These are phyloP conservation scores for Nebria brevicollis DNA, from an alignment of 2,888 invertebrate genomes.

Conservation along the genomic window DNA sequence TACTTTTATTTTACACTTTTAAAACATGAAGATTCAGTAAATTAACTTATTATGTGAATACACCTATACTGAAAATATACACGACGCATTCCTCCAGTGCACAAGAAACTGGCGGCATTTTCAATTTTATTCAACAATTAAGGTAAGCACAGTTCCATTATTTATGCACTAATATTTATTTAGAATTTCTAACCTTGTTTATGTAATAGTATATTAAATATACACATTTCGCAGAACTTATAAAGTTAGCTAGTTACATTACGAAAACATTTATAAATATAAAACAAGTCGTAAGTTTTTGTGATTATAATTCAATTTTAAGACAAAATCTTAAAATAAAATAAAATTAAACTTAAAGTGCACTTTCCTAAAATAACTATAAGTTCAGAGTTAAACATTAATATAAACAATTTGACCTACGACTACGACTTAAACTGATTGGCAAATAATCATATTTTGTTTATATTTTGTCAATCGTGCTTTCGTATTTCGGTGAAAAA, in stretches of 20 bases:
- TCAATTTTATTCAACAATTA: slow-evolving; percentile 18
- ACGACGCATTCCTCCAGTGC: neutral
- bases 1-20: slow-evolving; percentile 28
- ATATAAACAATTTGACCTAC: too few species aligned
- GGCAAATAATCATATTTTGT: neutral
- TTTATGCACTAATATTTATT: neutral
- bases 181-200: neutral
- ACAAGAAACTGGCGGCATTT: neutral
- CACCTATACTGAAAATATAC: neutral
- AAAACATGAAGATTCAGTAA: neutral
- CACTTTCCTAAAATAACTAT: neutral
- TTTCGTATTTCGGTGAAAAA: neutral
- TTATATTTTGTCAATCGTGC: neutral
- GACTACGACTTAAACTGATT: neutral
- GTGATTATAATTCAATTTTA: neutral
- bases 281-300: neutral
- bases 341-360: neutral
- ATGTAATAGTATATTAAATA: neutral
- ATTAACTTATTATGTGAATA: slow-evolving; percentile 12
- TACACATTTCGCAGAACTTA: neutral
- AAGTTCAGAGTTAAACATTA: neutral
- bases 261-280: neutral
- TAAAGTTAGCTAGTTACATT: neutral
- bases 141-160: slow-evolving; percentile 8
- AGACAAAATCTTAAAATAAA: neutral